Percentiles rank a stretch among this genome's conserved stretches.
Evolutionary conservation across 2,888 invertebrate species (phyloP).

Genomic region (Axea sp.): DNA sequence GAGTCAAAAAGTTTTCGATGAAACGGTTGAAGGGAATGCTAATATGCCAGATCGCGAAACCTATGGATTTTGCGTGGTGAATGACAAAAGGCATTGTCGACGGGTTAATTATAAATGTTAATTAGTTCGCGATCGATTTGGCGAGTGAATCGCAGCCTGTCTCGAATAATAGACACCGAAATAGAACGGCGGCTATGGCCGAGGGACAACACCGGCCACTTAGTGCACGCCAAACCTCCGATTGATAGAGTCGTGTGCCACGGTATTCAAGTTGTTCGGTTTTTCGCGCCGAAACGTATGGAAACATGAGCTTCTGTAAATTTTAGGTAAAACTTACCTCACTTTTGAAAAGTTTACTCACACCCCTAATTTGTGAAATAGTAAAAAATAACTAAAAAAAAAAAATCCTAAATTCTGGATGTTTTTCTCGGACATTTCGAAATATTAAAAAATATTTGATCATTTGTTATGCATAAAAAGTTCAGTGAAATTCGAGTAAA

Average conservation of each 20-base stretch:
- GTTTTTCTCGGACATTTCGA: too few relatives aligned
- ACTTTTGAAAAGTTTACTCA: too few relatives aligned
- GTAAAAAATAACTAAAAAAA: too few relatives aligned
- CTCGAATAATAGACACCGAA: conserved; percentile 78
- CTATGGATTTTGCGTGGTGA: conserved; percentile 51
- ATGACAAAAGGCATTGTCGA: conserved; percentile 64
- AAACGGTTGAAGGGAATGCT: too few relatives aligned
- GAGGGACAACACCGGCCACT: conserved; percentile 68
- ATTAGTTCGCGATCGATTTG: conserved; percentile 79
- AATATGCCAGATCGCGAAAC: conserved; percentile 34
- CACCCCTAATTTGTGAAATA: background rate
- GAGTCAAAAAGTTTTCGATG: too few relatives aligned
- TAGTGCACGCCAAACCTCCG: conserved; percentile 69
- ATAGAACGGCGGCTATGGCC: conserved; percentile 73
- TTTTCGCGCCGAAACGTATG: conserved; percentile 51
- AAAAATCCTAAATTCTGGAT: too few relatives aligned
- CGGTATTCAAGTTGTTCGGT: conserved; percentile 33
- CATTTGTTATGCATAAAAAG: too few relatives aligned
- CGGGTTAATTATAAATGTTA: conserved; percentile 78
- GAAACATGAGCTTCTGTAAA: conserved; percentile 34
- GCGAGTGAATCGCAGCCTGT: conserved; percentile 75
- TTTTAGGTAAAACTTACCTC: too few relatives aligned
- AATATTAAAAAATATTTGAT: too few relatives aligned
- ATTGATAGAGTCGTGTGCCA: conserved; percentile 67
- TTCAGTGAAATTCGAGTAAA: too few relatives aligned